phyloP scores from a whole-genome alignment of 2,888 invertebrate genomes.

The Synergus umbraculus region DNA sequence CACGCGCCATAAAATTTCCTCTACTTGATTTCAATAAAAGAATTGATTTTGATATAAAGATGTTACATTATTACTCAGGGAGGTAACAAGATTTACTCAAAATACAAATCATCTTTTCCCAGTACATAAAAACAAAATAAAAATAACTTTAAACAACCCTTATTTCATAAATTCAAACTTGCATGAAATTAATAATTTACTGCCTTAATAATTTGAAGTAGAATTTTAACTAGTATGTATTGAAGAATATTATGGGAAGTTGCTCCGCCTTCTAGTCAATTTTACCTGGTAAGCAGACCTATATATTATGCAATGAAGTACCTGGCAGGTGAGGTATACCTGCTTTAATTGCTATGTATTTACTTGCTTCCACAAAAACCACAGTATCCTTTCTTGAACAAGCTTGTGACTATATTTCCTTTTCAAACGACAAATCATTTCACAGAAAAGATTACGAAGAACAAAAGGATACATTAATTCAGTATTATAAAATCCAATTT shows the following conservation, averaged over 20 bases:
- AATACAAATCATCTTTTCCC: too few relatives aligned
- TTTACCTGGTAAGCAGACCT: neutral
- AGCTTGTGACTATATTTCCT: neutral
- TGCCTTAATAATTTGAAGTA: too few relatives aligned
- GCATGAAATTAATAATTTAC: too few relatives aligned
- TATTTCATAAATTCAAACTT: too few relatives aligned
- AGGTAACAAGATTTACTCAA: too few relatives aligned
- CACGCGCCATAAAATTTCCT: neutral
- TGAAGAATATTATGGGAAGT: neutral
- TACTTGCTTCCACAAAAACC: neutral
- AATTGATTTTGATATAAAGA: neutral
- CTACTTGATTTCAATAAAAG: neutral
- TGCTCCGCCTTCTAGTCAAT: neutral
- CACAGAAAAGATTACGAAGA: neutral
- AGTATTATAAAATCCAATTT: neutral
- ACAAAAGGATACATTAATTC: neutral
- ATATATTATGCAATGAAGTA: slow-evolving; percentile 12
- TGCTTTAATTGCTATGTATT: slow-evolving; percentile 11
- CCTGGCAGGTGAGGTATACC: slow-evolving; percentile 1
- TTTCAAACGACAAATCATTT: neutral
- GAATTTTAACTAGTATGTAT: neutral
- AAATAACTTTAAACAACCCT: neutral
- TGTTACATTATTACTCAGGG: too few relatives aligned
- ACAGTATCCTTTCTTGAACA: neutral
- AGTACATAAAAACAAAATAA: neutral